Conservation (phyloP, 1,140 invertebrate genomes). For the Thaumatotibia leucotreta region DNA sequence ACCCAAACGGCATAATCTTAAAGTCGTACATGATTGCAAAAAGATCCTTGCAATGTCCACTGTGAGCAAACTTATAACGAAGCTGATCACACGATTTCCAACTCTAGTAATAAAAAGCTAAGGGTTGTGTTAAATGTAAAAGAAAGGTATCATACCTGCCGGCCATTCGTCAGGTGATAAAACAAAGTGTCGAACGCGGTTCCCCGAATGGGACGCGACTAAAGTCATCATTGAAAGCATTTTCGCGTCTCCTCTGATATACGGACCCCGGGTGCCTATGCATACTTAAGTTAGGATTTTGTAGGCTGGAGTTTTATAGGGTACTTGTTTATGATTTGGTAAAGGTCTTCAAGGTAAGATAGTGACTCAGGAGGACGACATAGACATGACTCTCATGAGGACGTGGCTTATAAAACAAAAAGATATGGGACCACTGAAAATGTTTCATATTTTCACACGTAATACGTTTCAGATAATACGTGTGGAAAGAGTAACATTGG, state of each 20-base stretch:
- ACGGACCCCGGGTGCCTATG: not conserved
- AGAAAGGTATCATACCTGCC: slow-evolving; percentile 9
- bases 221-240: not conserved
- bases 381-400: too few relatives aligned
- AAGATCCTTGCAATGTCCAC: not conserved
- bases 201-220: not conserved
- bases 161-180: slow-evolving; percentile 10
- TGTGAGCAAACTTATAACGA: not conserved
- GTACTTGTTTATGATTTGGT: not conserved
- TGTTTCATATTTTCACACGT: too few relatives aligned
- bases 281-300: not conserved
- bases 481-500: too few relatives aligned
- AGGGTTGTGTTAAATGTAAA: not conserved
- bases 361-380: too few relatives aligned
- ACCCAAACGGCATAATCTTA: not conserved
- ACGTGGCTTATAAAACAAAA: too few relatives aligned
- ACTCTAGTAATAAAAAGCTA: not conserved
- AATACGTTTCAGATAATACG: too few relatives aligned
- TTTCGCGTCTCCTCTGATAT: not conserved
- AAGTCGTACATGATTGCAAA: not conserved
- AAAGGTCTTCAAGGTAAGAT: too few relatives aligned
- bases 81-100: not conserved
- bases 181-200: slow-evolving; percentile 10
- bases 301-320: not conserved
- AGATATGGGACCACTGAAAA: too few relatives aligned